Percentiles rank a stretch among this genome's conserved stretches.
Conservation (phyloP, 2,888 invertebrate genomes). For the Siphonodentalium dalli region DNA sequence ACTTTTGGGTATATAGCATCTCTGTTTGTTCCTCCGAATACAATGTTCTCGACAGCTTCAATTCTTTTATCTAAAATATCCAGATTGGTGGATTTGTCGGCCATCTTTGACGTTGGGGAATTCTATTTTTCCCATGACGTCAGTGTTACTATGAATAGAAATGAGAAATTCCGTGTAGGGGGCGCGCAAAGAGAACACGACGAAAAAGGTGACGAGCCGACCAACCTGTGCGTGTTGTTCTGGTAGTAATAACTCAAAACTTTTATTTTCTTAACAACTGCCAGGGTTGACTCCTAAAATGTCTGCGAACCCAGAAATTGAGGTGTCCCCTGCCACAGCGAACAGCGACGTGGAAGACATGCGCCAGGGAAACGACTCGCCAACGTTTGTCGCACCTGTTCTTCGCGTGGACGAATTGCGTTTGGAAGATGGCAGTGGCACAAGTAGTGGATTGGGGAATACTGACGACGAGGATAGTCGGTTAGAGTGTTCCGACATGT, state of each 20-base stretch:
- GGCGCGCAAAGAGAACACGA: not conserved
- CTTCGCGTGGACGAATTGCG: constrained; percentile 54
- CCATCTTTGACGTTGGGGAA: constrained; percentile 32
- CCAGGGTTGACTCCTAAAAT: constrained; percentile 16
- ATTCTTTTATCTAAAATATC: constrained; percentile 49
- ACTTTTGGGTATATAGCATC: constrained; percentile 59
- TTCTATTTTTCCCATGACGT: not conserved
- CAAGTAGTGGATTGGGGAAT: constrained; percentile 45
- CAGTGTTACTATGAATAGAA: not conserved
- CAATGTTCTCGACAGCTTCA: constrained; percentile 44
- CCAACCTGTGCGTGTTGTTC: too few species aligned
- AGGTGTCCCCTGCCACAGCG: constrained; percentile 26
- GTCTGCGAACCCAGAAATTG: constrained; percentile 30
- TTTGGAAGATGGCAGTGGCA: constrained; percentile 42
- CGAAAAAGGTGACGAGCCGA: not conserved
- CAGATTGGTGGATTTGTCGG: constrained; percentile 36
- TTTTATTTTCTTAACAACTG: too few species aligned
- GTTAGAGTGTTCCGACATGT: constrained; percentile 35
- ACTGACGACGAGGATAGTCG: constrained; percentile 46
- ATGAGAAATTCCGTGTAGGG: not conserved
- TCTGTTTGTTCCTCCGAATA: constrained; percentile 56
- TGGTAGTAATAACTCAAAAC: too few species aligned
- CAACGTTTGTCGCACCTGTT: constrained; percentile 36
- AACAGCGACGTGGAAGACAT: constrained; percentile 27
- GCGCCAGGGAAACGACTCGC: constrained; percentile 5